These are phyloP conservation scores for Otus sunia DNA, from an alignment of 2,113 vertebrate genomes.

Conservation along the genomic window DNA sequence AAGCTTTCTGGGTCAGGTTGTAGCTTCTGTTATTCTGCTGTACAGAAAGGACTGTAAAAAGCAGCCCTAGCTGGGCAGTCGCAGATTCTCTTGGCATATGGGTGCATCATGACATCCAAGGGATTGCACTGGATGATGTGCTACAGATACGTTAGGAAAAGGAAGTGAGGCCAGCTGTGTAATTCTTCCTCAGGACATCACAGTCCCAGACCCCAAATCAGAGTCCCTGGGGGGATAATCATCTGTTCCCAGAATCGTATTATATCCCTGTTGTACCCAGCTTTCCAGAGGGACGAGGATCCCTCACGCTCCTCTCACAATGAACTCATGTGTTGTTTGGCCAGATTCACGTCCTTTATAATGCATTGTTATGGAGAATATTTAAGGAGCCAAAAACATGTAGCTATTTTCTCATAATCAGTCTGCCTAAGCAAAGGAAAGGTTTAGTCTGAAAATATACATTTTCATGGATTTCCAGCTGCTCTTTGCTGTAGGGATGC, in stretches of 20 bases:
- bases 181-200: neutral
- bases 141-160: neutral
- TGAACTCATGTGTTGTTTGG: neutral
- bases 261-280: neutral
- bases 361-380: neutral
- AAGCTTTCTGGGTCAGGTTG: neutral
- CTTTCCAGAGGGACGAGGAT: neutral
- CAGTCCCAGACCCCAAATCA: neutral
- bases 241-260: neutral
- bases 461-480: neutral
- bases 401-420: neutral
- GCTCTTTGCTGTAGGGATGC: neutral
- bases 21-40: neutral
- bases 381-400: neutral
- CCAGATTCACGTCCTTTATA: neutral
- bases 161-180: constrained; percentile 14
- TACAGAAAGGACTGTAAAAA: neutral
- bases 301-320: neutral
- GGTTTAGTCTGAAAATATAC: neutral
- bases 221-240: neutral
- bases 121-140: neutral
- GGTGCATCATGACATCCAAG: neutral
- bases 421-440: neutral
- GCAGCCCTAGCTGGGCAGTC: neutral
- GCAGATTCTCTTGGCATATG: neutral